These are phyloP conservation scores for Hirtodrosophila histrioides DNA, from an alignment of 2,888 invertebrate species.

Conservation along the genomic window DNA sequence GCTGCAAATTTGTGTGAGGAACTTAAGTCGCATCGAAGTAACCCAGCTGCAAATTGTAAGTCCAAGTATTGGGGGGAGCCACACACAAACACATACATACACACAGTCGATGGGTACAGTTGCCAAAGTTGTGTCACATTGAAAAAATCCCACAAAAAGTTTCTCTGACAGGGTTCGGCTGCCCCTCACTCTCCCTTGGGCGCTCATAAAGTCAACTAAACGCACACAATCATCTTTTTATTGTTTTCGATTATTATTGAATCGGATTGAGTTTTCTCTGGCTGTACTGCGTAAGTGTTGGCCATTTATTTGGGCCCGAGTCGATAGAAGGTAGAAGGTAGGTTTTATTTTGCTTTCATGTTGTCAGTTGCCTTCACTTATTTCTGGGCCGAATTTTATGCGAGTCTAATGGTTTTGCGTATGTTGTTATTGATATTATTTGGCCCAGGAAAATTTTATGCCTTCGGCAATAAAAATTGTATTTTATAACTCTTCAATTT, in stretches of 20 bases:
- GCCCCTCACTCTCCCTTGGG: constrained; percentile 10
- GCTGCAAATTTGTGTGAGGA: constrained; percentile 5
- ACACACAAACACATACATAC: constrained; percentile 11
- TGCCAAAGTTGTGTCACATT: constrained; percentile 19
- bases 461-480: constrained; percentile 64
- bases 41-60: constrained; percentile 3
- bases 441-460: constrained; percentile 34
- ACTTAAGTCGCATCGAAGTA: not conserved
- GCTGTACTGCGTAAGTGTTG: constrained; percentile 41
- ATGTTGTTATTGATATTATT: constrained; percentile 66
- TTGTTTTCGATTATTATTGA: constrained; percentile 81
- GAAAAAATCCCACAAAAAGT: constrained; percentile 16
- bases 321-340: not conserved
- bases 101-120: constrained; percentile 4
- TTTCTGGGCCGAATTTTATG: constrained; percentile 44
- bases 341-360: constrained; percentile 29
- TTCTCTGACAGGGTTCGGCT: constrained; percentile 5
- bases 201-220: constrained; percentile 45
- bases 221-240: constrained; percentile 73
- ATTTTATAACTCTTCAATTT: constrained; percentile 66
- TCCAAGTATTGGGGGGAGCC: constrained; percentile 12
- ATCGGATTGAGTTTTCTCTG: constrained; percentile 51
- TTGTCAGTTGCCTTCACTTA: constrained; percentile 18
- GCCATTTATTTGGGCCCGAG: constrained; percentile 26
- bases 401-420: constrained; percentile 50